A percentile compares a stretch with the other conserved stretches of the same genome.
Conservation (phyloP, 1,140 invertebrate genomes). For the Meloidogyne chitwoodi region DNA sequence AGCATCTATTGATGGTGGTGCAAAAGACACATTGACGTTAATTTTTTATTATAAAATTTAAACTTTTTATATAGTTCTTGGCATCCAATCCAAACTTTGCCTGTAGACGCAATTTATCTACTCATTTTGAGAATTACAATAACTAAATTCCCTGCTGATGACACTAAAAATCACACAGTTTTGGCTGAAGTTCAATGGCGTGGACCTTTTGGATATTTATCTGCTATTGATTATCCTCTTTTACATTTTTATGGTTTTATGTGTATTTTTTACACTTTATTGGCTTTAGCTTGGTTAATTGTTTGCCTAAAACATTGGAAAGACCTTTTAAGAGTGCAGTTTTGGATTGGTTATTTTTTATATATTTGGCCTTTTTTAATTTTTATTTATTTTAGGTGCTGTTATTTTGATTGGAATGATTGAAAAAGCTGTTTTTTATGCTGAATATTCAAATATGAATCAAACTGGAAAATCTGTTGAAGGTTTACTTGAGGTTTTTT, state of each 20-base stretch:
- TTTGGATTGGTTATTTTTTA: conserved; percentile 71
- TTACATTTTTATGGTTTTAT: conserved; percentile 78
- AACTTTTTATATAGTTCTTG: conserved; percentile 44
- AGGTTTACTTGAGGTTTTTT: conserved; percentile 51
- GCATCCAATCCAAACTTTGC: conserved; percentile 53
- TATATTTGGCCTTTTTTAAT: neutral
- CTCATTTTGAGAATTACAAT: conserved; percentile 51
- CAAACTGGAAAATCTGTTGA: conserved; percentile 68
- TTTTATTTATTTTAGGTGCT: conserved; percentile 34
- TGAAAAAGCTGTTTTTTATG: conserved; percentile 78
- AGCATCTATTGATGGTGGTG: conserved; percentile 54
- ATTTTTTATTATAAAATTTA: neutral
- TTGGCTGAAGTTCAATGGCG: conserved; percentile 56
- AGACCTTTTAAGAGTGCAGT: conserved; percentile 84
- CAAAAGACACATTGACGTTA: conserved; percentile 46
- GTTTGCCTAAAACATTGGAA: conserved; percentile 77
- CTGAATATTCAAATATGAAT: conserved; percentile 77
- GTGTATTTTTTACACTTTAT: conserved; percentile 78
- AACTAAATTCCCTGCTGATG: conserved; percentile 16
- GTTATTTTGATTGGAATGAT: conserved; percentile 60
- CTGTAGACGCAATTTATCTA: conserved; percentile 54
- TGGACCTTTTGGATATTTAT: conserved; percentile 52
- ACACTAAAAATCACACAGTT: conserved; percentile 31
- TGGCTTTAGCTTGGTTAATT: conserved; percentile 77
- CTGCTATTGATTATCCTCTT: conserved; percentile 57